Evolutionary conservation across 2,888 invertebrate genomes (phyloP), one percentile per base, ranked within the genome.

Genomic region (Plebejus anna): DNA sequence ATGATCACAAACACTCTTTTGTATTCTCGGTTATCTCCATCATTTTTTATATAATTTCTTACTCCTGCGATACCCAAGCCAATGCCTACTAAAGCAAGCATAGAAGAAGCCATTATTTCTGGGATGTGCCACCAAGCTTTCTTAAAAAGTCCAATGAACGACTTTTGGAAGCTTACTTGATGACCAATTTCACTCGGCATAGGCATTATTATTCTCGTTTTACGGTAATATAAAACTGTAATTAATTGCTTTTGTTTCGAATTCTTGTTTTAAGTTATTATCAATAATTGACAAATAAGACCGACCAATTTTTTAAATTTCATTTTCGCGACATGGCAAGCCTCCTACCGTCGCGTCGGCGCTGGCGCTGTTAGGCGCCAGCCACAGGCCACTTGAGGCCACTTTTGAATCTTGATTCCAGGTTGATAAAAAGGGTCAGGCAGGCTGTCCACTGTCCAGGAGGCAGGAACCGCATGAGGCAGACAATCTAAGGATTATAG

Each of bases 71-170:
- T 82, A 61, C 90, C 92, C 77, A 96, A 81, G 1, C 89, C 94
- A 1, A 95, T 42, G 22, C 96, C 96, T 47, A 95, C 75, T 0
- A 96, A 0, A 0, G 90, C 96, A 82, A 96, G 81, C 7, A 89
- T 89, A 0, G 94, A 85, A 70, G 95, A 90, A 71, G 93, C 95
- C 84, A 97, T 93, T 72, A 97, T 88, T 84, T 96, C 96, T 4
- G 97, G 97, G 81, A 96, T 95, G 85, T 96, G 95, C 90, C 96
- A 94, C 95, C 96, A 91, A n/a, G 84, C 92, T 81, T 82, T 86
- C 77, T 83, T 86, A 28, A 91, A 84, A 42, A 88, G 81, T 22
- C 88, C 91, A 1, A 81, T 36, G 3, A 89, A 57, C 1, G 84
- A 83, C 11, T 88, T 90, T 0, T 80, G 78, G 79, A 91, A 91